phyloP scores from a whole-genome alignment of 2,888 invertebrate species.

The Cosmia pyralina region DNA sequence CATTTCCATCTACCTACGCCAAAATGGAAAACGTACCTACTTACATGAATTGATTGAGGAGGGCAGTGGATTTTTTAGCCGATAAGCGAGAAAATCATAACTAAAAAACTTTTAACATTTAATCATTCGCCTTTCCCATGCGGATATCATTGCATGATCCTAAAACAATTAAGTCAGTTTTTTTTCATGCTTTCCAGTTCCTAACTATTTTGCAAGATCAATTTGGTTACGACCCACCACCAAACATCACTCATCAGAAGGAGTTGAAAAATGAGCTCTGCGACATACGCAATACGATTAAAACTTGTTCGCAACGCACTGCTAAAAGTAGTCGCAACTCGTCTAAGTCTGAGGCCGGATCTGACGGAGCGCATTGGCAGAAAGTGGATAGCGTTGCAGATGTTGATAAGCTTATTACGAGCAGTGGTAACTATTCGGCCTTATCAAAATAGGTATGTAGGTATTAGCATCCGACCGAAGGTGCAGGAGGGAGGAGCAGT shows the following conservation, averaged over 20 bases:
- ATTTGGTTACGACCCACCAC: conserved; percentile 67
- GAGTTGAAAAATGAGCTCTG: conserved; percentile 68
- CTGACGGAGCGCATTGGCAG: conserved; percentile 73
- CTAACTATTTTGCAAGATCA: conserved; percentile 66
- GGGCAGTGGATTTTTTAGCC: background rate
- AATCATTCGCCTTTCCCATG: background rate
- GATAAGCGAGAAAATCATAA: background rate
- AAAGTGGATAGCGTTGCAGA: conserved; percentile 74
- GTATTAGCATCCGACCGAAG: too few relatives aligned
- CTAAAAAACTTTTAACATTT: background rate
- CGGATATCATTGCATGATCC: background rate
- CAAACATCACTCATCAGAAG: conserved; percentile 63
- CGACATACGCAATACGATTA: conserved; percentile 59
- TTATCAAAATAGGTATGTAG: background rate
- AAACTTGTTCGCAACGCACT: conserved; percentile 70
- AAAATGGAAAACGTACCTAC: background rate
- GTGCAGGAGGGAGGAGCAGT: too few relatives aligned
- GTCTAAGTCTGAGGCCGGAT: conserved; percentile 48
- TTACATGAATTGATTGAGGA: background rate
- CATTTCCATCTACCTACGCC: background rate
- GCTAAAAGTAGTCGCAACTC: conserved; percentile 18
- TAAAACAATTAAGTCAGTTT: background rate
- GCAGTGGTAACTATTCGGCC: conserved; percentile 27
- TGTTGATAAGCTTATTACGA: conserved; percentile 62
- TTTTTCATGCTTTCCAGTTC: conserved; percentile 66